Conservation (phyloP, 2,888 invertebrate genomes). For the Drosophila cognata region DNA sequence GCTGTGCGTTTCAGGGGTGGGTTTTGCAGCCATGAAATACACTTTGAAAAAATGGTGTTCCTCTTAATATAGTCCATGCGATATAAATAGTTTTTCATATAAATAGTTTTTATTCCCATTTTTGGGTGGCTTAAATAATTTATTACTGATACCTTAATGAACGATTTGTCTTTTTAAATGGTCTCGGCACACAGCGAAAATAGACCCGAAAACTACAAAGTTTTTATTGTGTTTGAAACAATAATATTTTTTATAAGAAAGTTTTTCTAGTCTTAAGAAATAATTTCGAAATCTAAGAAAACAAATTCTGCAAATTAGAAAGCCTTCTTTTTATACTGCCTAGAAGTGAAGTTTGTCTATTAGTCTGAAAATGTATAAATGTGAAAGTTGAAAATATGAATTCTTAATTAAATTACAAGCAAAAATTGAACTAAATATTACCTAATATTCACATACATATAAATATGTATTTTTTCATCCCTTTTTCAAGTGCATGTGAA, state of each 20-base stretch:
- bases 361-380: no score
- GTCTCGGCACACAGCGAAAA: not conserved
- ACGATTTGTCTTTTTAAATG: not conserved
- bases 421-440: no score
- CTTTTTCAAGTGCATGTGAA: not conserved
- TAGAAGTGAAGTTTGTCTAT: no score
- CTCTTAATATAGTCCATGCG: not conserved
- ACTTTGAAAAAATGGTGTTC: constrained; percentile 26
- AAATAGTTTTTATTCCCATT: not conserved
- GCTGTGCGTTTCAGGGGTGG: constrained; percentile 56
- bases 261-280: not conserved
- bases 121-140: not conserved
- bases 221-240: not conserved
- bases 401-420: not conserved
- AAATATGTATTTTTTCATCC: not conserved
- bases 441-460: no score
- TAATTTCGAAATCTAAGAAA: not conserved
- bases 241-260: not conserved
- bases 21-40: constrained; percentile 36
- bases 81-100: not conserved
- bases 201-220: not conserved
- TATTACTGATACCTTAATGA: not conserved
- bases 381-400: not conserved
- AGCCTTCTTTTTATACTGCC: not conserved
- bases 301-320: not conserved